These are phyloP conservation scores for Atta colombica DNA, from an alignment of 1,140 invertebrate species.

Conservation along the genomic window DNA sequence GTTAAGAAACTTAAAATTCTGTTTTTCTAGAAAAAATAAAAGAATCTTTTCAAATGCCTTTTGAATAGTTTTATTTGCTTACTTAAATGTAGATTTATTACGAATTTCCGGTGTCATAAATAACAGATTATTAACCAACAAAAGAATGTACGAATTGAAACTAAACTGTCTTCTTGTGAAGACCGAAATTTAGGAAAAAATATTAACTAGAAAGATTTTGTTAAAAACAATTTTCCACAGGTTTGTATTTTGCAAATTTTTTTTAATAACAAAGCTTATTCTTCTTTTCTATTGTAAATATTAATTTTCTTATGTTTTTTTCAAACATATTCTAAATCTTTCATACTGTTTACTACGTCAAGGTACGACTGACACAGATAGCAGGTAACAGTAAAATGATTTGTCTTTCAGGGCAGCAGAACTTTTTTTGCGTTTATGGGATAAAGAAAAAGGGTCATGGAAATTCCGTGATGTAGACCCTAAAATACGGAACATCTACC, in stretches of 20 bases:
- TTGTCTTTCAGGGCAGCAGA: not conserved
- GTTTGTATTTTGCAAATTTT: not conserved
- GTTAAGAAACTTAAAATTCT: not conserved
- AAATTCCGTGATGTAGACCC: not conserved
- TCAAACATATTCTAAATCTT: not conserved
- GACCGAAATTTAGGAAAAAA: not conserved
- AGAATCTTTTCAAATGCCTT: not conserved
- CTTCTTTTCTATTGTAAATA: not conserved
- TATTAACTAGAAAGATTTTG: not conserved
- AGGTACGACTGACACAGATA: not conserved
- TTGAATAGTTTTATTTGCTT: not conserved
- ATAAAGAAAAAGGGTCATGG: not conserved
- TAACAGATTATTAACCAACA: no score
- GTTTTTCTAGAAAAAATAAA: not conserved
- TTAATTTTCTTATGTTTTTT: not conserved
- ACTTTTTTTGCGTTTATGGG: not conserved
- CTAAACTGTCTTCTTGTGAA: no score
- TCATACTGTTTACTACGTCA: not conserved
- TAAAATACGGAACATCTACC: not conserved
- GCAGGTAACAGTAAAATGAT: not conserved
- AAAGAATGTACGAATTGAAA: no score
- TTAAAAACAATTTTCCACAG: not conserved
- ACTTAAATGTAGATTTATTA: not conserved
- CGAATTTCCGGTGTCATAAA: no score
- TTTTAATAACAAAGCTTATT: not conserved